Percentiles rank a stretch among this genome's conserved stretches.
Conservation (phyloP, 1,140 invertebrate genomes). For the Oryzaephilus surinamensis region DNA sequence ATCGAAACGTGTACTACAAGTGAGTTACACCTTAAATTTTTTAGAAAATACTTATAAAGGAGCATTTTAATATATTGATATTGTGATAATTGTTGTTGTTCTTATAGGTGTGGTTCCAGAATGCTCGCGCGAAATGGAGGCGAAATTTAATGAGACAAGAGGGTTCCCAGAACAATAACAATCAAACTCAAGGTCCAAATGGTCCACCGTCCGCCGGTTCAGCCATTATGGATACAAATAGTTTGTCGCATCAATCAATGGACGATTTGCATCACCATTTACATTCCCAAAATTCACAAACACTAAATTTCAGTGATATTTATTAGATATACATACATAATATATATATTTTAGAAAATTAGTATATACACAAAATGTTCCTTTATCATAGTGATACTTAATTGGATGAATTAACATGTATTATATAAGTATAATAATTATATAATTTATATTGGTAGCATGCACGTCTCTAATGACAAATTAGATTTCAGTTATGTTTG, state of each 20-base stretch:
- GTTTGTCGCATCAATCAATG: constrained; percentile 28
- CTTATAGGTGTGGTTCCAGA: constrained; percentile 94
- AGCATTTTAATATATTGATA: not conserved
- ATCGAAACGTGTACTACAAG: constrained; percentile 91
- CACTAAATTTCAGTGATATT: constrained; percentile 33
- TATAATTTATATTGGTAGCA: too few species aligned
- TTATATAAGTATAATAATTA: too few species aligned
- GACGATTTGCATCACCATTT: constrained; percentile 35
- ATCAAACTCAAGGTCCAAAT: constrained; percentile 38
- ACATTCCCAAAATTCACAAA: constrained; percentile 32
- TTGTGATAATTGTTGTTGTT: constrained; percentile 2
- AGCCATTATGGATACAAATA: constrained; percentile 23
- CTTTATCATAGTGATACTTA: constrained; percentile 20
- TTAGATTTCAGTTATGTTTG: too few species aligned
- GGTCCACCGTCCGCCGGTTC: constrained; percentile 34
- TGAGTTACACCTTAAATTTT: constrained; percentile 38
- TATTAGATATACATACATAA: constrained; percentile 23
- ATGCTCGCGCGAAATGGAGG: constrained; percentile 91
- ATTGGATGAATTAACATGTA: constrained; percentile 8
- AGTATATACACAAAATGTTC: constrained; percentile 17
- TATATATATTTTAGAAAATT: constrained; percentile 3
- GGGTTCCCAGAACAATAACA: constrained; percentile 35
- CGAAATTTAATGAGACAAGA: constrained; percentile 73
- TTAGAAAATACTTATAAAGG: not conserved
- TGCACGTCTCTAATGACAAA: too few species aligned